phyloP scores from a whole-genome alignment of 2,113 vertebrate genomes.

The Aspiorhynchus laticeps region DNA sequence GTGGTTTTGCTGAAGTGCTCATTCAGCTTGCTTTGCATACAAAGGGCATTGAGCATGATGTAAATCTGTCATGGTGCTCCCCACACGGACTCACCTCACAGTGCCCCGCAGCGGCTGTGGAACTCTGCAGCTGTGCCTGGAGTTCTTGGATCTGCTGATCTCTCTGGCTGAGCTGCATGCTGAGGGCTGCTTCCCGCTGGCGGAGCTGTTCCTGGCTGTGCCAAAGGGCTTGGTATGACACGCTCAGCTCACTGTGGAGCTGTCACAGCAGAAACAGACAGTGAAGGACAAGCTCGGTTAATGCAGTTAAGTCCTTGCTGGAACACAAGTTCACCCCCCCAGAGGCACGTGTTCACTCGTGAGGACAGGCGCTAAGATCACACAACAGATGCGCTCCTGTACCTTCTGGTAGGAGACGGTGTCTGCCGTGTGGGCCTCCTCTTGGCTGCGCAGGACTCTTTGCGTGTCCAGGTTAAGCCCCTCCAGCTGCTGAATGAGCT shows the following conservation, averaged over 20 bases:
- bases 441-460: constrained; percentile 85
- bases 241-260: constrained; percentile 87
- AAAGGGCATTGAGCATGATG: constrained; percentile 36
- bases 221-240: constrained; percentile 84
- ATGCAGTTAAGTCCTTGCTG: constrained; percentile 30
- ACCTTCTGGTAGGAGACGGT: constrained; percentile 86
- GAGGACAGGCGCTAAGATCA: constrained; percentile 53
- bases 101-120: constrained; percentile 50
- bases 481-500: constrained; percentile 89
- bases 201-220: constrained; percentile 81
- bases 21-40: constrained; percentile 30
- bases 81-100: constrained; percentile 41
- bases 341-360: constrained; percentile 28
- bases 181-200: constrained; percentile 77
- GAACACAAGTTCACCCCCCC: constrained; percentile 31
- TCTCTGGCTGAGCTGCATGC: constrained; percentile 79
- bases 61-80: constrained; percentile 45
- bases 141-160: constrained; percentile 81
- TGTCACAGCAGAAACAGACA: constrained; percentile 64
- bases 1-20: constrained; percentile 33
- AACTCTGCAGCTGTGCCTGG: constrained; percentile 76
- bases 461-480: constrained; percentile 85
- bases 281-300: constrained; percentile 45
- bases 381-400: constrained; percentile 50
- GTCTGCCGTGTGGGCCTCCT: constrained; percentile 84